Percentiles rank a stretch among this genome's conserved stretches.
Evolutionary conservation across 2,797 vertebrate species (phyloP).

Genomic region (Cuculus canorus): DNA sequence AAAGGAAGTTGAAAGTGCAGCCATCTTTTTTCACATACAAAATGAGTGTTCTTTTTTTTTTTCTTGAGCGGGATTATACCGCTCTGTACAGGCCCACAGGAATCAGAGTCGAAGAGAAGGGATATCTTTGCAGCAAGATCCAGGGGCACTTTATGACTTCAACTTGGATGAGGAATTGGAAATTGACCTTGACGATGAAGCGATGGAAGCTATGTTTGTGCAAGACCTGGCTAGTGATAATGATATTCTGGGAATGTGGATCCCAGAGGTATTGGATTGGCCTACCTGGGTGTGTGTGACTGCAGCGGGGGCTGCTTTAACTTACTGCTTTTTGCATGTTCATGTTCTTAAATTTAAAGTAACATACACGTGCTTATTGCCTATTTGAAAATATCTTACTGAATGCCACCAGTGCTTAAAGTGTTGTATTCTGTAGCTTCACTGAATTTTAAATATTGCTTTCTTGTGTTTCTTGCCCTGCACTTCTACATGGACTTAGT

Average conservation of each 20-base stretch:
- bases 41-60: conserved; percentile 63
- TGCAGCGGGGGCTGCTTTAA: conserved; percentile 86
- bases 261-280: conserved; percentile 99
- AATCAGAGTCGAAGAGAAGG: conserved; percentile 92
- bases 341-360: background rate
- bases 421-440: background rate
- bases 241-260: conserved; percentile 99
- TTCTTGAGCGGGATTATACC: conserved; percentile 91
- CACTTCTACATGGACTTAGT: rapidly evolving
- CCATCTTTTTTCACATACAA: background rate
- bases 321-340: conserved; percentile 71
- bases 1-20: background rate
- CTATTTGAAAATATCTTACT: background rate
- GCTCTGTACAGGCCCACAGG: conserved; percentile 96
- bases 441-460: background rate
- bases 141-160: conserved; percentile 92
- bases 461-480: conserved; percentile 11
- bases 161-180: conserved; percentile 97
- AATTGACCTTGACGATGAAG: conserved; percentile 97
- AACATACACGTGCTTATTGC: background rate
- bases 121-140: conserved; percentile 88
- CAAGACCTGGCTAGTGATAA: conserved; percentile 95
- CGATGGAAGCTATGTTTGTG: conserved; percentile 99
- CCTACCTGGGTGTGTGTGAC: conserved; percentile 99
- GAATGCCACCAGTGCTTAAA: background rate